Evolutionary conservation across 2,888 invertebrate genomes (phyloP).

Genomic region (Fabriciana adippe): DNA sequence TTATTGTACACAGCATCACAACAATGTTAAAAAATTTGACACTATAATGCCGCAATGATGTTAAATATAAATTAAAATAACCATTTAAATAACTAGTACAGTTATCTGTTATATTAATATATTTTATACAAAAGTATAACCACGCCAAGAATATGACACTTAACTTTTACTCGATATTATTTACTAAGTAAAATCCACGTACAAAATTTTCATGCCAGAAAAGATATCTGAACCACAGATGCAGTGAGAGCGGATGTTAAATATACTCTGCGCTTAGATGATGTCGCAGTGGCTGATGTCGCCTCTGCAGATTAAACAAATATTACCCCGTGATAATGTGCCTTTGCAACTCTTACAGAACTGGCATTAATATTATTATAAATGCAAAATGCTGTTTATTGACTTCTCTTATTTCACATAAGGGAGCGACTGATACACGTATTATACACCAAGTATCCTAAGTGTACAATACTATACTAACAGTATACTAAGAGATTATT

Average conservation of each 20-base stretch:
- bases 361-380: neutral
- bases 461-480: no score
- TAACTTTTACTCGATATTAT: neutral
- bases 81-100: no score
- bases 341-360: constrained; percentile 23
- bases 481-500: no score
- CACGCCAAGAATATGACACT: neutral
- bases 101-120: no score
- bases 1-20: no score
- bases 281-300: constrained; percentile 63
- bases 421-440: no score
- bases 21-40: no score
- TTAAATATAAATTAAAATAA: no score
- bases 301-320: constrained; percentile 77
- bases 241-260: constrained; percentile 36
- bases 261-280: constrained; percentile 65
- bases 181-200: constrained; percentile 18
- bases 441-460: no score
- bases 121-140: no score
- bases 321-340: constrained; percentile 68
- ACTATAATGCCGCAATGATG: no score
- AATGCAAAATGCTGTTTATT: neutral
- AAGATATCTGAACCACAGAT: constrained; percentile 33
- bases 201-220: constrained; percentile 24
- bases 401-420: neutral